A percentile compares a stretch with the other conserved stretches of the same genome.
Evolutionary conservation across 2,888 invertebrate species (phyloP).

Genomic region (Altica lythri): DNA sequence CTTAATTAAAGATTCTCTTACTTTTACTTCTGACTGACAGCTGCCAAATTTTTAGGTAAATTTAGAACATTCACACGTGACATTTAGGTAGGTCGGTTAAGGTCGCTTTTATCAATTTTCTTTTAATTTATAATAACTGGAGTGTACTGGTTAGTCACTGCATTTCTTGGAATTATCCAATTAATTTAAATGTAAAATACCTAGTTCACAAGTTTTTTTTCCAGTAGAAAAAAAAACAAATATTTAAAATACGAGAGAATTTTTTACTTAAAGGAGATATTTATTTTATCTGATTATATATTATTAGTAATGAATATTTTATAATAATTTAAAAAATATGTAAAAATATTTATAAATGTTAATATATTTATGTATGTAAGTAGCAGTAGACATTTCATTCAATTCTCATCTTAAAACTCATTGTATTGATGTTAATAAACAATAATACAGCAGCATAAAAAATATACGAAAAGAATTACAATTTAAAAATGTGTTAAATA

Average conservation of each 20-base stretch:
- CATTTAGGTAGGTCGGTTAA: slow-evolving; percentile 3
- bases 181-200: not conserved
- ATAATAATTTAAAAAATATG: no score
- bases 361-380: no score
- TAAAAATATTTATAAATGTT: no score
- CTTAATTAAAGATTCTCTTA: slow-evolving; percentile 4
- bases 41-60: slow-evolving; percentile 22
- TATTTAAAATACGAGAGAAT: not conserved
- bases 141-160: no score
- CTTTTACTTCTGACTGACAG: slow-evolving; percentile 16
- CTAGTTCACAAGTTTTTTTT: not conserved
- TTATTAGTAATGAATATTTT: no score
- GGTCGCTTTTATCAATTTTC: slow-evolving; percentile 1
- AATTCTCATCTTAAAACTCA: no score
- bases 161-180: no score
- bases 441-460: no score
- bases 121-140: not conserved
- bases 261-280: not conserved
- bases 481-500: no score
- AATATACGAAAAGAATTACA: no score
- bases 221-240: not conserved
- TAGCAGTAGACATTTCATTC: no score
- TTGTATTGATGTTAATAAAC: no score
- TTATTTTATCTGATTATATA: not conserved
- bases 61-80: slow-evolving; percentile 22